Percentiles rank a stretch among this genome's conserved stretches.
These are phyloP conservation scores for Fistularia tabacaria DNA, from an alignment of 2,797 vertebrate genomes.

Conservation along the genomic window DNA sequence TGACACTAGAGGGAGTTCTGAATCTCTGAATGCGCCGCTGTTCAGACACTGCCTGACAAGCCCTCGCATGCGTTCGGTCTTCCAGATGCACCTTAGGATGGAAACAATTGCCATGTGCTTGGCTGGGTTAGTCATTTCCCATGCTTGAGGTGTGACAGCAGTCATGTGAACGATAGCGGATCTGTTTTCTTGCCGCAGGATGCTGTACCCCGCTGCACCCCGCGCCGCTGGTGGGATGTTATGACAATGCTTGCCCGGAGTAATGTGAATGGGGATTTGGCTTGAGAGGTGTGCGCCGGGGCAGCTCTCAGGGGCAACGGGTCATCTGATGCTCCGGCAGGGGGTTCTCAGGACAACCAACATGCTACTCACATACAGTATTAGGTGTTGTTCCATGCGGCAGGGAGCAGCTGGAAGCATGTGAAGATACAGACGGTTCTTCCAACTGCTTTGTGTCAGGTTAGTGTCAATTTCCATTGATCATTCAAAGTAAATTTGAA, in stretches of 20 bases:
- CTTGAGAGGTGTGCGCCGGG: slow-evolving; percentile 1
- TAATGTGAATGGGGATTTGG: slow-evolving; percentile 3
- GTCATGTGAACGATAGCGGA: slow-evolving; percentile 49
- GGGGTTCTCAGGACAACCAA: slow-evolving; percentile 40
- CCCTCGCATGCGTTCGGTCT: slow-evolving; percentile 20
- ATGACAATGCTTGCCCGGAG: slow-evolving; percentile 37
- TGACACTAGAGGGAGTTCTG: slow-evolving; percentile 56
- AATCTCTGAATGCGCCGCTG: background rate
- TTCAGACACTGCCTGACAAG: slow-evolving; percentile 1
- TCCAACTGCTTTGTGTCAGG: background rate
- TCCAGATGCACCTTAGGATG: slow-evolving; percentile 28
- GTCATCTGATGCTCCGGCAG: slow-evolving; percentile 32
- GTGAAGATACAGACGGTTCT: slow-evolving; percentile 10
- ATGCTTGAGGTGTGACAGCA: slow-evolving; percentile 28
- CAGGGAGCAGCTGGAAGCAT: slow-evolving; percentile 20
- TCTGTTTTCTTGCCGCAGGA: slow-evolving; percentile 52
- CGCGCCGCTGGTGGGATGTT: slow-evolving; percentile 46
- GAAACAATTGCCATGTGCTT: slow-evolving; percentile 39
- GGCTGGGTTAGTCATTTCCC: slow-evolving; percentile 29
- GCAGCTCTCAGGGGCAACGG: slow-evolving; percentile 22
- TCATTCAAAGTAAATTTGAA: too few species aligned
- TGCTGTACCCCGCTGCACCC: slow-evolving; percentile 15
- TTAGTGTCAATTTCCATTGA: too few species aligned
- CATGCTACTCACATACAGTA: slow-evolving; percentile 11
- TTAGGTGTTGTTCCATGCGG: slow-evolving; percentile 26